Conservation (phyloP, 2,888 invertebrate genomes). For the Leucoma salicis region DNA sequence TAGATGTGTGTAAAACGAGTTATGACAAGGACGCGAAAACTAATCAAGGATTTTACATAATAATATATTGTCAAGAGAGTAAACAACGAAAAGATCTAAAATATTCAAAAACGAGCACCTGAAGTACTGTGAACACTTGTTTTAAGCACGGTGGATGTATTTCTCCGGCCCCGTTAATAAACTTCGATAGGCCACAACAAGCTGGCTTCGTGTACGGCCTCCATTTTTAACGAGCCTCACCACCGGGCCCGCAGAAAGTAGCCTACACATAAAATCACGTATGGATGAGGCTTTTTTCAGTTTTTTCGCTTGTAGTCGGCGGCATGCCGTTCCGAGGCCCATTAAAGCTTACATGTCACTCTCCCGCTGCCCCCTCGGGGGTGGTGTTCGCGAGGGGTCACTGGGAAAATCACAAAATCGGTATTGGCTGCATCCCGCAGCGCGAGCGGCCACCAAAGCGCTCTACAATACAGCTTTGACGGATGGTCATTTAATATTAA, state of each 20-base stretch:
- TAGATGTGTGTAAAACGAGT: too few relatives aligned
- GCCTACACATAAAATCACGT: constrained; percentile 81
- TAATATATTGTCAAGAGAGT: neutral
- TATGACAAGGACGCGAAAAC: too few relatives aligned
- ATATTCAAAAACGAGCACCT: constrained; percentile 26
- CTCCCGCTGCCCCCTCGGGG: constrained; percentile 46
- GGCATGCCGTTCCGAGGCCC: constrained; percentile 71
- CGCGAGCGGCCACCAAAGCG: constrained; percentile 58
- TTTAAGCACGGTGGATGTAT: constrained; percentile 49
- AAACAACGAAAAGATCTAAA: constrained; percentile 7
- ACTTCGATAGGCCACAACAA: constrained; percentile 76
- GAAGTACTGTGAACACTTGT: constrained; percentile 53
- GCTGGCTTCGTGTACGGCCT: constrained; percentile 66
- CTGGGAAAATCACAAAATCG: constrained; percentile 77
- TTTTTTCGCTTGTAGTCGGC: constrained; percentile 75
- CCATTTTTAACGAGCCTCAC: constrained; percentile 79
- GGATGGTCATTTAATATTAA: constrained; percentile 82
- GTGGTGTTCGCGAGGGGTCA: constrained; percentile 34
- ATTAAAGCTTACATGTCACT: constrained; percentile 82
- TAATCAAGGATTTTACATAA: too few relatives aligned
- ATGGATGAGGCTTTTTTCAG: constrained; percentile 78
- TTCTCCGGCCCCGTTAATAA: constrained; percentile 69
- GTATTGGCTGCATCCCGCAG: constrained; percentile 74
- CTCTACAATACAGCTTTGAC: constrained; percentile 78
- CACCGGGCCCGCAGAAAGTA: constrained; percentile 77